Percentiles rank a stretch among this genome's conserved stretches.
Conservation (phyloP, 2,113 vertebrate genomes). For the Nannospalax galili region DNA sequence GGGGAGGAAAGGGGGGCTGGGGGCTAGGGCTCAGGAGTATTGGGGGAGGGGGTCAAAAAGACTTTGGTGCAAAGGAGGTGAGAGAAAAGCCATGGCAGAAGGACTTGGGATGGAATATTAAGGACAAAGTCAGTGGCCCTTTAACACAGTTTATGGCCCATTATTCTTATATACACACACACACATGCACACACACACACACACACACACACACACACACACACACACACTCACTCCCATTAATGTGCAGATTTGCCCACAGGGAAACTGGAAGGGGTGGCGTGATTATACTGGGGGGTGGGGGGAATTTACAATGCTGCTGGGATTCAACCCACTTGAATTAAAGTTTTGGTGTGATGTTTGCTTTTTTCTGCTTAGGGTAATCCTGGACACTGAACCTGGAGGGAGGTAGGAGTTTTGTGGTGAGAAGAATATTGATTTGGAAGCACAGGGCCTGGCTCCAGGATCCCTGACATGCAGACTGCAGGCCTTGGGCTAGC, state of each 20-base stretch:
- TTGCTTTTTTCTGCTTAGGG: neutral
- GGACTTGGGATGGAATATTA: slow-evolving; percentile 62
- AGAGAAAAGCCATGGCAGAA: slow-evolving; percentile 21
- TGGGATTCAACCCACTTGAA: neutral
- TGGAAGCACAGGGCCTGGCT: neutral
- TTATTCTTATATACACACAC: slow-evolving; percentile 18
- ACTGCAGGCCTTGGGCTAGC: neutral
- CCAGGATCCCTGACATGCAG: rapidly evolving
- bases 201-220: too few relatives aligned
- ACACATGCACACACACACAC: neutral
- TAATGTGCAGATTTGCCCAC: neutral
- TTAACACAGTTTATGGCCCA: slow-evolving; percentile 62
- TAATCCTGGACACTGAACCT: neutral
- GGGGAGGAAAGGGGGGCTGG: slow-evolving; percentile 54
- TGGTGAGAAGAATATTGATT: neutral
- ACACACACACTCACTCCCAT: neutral
- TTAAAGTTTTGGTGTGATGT: neutral
- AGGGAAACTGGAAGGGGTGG: neutral
- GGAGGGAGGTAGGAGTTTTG: neutral
- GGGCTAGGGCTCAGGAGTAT: slow-evolving; percentile 60
- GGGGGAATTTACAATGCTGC: neutral
- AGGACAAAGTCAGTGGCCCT: slow-evolving; percentile 74
- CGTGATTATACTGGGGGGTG: neutral
- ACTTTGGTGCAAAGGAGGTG: slow-evolving; percentile 19
- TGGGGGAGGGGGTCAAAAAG: neutral